Evolutionary conservation across 1,140 invertebrate species (phyloP), one percentile per base, ranked within the genome.

Genomic region (Pachyrhynchus sulphureomaculatus): DNA sequence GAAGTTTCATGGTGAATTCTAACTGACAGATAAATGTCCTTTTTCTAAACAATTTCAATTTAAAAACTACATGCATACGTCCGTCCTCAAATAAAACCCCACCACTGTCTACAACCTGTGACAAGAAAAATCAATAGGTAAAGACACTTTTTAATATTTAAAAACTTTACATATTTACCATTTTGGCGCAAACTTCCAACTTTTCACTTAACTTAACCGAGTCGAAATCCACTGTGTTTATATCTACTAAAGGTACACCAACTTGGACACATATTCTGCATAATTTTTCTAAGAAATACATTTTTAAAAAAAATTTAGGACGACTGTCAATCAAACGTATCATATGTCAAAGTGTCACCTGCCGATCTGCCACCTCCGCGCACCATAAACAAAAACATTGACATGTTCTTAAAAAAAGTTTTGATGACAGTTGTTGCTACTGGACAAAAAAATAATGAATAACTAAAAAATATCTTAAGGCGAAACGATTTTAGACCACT

Each of bases 331-430:
- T 75, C 72, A 75, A 68, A 68, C 67, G 68, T 67, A 73, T 73
- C 71, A 68, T 70, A 69, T 75, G 72, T 73, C 73, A 73, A 70
- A 70, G 67, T 72, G 72, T 75, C 73, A 73, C 68, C 69, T 73
- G 71, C 70, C 70, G 23, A 20, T 33, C 23, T 32, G 21, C 52
- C 37, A 61, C 55, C 44, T 45, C 48, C 42, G 63, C 55, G 47
- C 41, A 64, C 51, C 52, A 53, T 68, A 68, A 66, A 67, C 65
- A 68, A 67, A 66, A 67, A 58, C 56, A 65, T 49, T 61, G 63
- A 65, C 66, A 60, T 56, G 36, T 37, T 52, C 51, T 49, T 48
- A 42, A 56, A 23, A 49, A n/a, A n/a, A n/a, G n/a, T n/a, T n/a
- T n/a, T n/a, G n/a, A 26, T 26, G 24, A 26, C 3, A 4, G 3